These are phyloP conservation scores for Carettochelys insculpta DNA, from an alignment of 2,113 vertebrate genomes.

Conservation along the genomic window DNA sequence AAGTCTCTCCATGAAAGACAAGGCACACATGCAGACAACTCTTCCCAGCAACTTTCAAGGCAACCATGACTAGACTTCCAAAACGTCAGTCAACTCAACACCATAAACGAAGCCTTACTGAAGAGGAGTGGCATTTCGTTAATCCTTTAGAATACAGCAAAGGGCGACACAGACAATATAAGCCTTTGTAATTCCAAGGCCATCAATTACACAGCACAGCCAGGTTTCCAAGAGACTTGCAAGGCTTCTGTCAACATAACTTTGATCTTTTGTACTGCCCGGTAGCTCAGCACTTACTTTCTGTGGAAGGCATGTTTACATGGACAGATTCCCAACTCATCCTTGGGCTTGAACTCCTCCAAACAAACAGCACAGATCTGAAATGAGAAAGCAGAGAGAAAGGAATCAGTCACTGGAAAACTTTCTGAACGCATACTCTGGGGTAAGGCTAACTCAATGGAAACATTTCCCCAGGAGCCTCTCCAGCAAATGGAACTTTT, in stretches of 20 bases:
- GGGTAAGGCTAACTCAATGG: background rate
- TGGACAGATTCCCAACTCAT: constrained; percentile 97
- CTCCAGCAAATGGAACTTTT: background rate
- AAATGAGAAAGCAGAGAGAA: background rate
- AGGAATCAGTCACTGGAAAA: background rate
- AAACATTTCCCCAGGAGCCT: background rate
- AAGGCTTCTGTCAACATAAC: background rate
- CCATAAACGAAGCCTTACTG: background rate
- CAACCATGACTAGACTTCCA: background rate
- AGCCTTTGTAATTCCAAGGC: background rate
- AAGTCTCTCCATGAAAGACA: background rate
- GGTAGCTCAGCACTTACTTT: constrained; percentile 85
- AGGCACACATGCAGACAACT: background rate
- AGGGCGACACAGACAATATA: background rate
- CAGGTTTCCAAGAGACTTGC: background rate
- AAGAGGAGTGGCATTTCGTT: background rate
- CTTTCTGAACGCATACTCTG: background rate
- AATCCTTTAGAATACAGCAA: background rate
- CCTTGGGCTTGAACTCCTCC: constrained; percentile 98
- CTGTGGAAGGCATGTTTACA: constrained; percentile 99
- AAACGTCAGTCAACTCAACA: background rate
- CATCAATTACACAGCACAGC: background rate
- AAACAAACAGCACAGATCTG: constrained; percentile 98
- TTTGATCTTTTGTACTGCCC: background rate
- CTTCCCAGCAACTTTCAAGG: background rate